phyloP scores from a whole-genome alignment of 2,797 vertebrate genomes.

The Spondyliosoma cantharus region DNA sequence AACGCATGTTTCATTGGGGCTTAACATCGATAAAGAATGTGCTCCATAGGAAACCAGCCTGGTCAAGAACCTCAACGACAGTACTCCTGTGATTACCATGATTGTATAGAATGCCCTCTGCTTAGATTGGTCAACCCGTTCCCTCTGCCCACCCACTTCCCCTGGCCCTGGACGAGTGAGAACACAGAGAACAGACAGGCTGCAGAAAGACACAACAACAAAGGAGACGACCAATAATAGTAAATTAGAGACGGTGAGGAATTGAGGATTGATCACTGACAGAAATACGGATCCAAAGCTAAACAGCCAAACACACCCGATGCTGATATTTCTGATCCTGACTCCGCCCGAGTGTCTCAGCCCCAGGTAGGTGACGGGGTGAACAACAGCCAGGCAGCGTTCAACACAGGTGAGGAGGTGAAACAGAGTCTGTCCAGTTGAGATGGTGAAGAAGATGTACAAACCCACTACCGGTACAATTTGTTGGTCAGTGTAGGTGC shows the following conservation, averaged over 20 bases:
- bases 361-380: conserved; percentile 37
- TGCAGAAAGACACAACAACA: conserved; percentile 29
- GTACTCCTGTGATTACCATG: background rate
- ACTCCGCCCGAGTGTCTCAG: background rate
- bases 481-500: fast-evolving
- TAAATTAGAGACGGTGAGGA: fast-evolving
- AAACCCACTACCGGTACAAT: fast-evolving
- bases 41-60: background rate
- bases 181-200: conserved; percentile 31
- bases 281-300: background rate
- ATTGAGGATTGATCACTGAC: fast-evolving
- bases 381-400: conserved; percentile 37
- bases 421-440: background rate
- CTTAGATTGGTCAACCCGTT: conserved; percentile 31
- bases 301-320: conserved; percentile 23
- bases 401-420: conserved; percentile 48
- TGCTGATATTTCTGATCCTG: conserved; percentile 5
- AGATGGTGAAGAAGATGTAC: fast-evolving
- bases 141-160: background rate
- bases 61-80: conserved; percentile 4
- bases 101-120: conserved; percentile 36
- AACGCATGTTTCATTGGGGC: fast-evolving
- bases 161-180: conserved; percentile 37
- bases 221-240: background rate
- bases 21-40: fast-evolving